Conservation (phyloP, 2,797 vertebrate species). For the Siniperca obscura region DNA sequence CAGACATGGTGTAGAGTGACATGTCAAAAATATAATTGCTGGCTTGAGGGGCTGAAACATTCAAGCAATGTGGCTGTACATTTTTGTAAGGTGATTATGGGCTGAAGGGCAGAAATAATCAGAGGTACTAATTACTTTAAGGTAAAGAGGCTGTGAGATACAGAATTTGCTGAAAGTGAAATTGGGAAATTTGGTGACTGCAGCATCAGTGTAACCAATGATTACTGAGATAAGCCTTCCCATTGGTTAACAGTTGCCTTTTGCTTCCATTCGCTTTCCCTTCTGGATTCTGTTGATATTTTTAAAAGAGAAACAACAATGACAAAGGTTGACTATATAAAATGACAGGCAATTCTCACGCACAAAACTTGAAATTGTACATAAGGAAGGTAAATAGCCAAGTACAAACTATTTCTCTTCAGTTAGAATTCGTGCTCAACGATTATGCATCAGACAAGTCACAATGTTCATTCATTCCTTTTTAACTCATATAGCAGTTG, state of each 20-base stretch:
- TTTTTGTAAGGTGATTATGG: not conserved
- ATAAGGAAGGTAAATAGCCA: no score
- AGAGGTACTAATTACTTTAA: not conserved
- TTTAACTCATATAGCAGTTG: no score
- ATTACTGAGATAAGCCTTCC: not conserved
- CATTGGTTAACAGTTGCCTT: not conserved
- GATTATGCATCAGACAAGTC: no score
- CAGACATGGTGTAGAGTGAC: constrained; percentile 1
- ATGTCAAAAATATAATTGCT: constrained; percentile 22
- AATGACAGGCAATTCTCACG: not conserved
- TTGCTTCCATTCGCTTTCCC: not conserved
- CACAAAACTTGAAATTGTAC: not conserved
- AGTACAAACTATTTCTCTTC: no score
- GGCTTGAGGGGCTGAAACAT: constrained; percentile 18
- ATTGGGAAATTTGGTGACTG: not conserved
- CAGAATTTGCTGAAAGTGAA: not conserved
- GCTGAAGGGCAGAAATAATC: not conserved
- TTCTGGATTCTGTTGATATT: not conserved
- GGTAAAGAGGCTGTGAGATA: not conserved
- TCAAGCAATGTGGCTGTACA: not conserved
- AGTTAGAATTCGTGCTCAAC: no score
- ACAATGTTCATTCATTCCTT: no score
- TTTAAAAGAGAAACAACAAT: not conserved
- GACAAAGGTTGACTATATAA: not conserved
- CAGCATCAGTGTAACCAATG: no score